Evolutionary conservation across 2,888 invertebrate species (phyloP), one percentile per base, ranked within the genome.

Genomic region (Acleris sparsana): DNA sequence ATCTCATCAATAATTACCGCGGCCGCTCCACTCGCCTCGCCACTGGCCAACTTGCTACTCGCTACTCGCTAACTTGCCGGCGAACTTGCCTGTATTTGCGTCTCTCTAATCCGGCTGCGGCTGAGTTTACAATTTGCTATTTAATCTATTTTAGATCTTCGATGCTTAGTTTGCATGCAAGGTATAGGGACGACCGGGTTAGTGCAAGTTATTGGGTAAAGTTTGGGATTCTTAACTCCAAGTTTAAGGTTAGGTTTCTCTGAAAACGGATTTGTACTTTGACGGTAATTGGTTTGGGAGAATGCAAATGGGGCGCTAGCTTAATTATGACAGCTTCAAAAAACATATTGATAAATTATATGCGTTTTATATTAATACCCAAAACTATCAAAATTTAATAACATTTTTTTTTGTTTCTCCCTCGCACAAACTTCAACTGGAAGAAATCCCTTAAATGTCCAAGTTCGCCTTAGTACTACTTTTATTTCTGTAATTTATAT

Each of bases 91-190:
- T 59, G 53, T 65, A 60, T 55, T 65, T 56, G 51, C 55, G 20
- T 51, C 51, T 5, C 43, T 22, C 56, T 61, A 61, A 66, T 66
- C 65, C 56, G 55, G 52, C 62, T 62, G 58, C 52, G 66, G 66
- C 44, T 17, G 61, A 62, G 51, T 66, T 57, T 57, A 66, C 61
- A 66, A 61, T 66, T 66, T 66, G 66, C 66, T 62, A 61, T 66
- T 61, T 66, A 66, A 66, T 66, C 66, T 66, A 66, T 66, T 66
- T 66, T 66, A 48, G 61, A 57, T 66, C 52, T 56, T 56, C 56
- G 61, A 44, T 39, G 62, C 61, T 53, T 62, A 53, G 52, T 52
- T 13, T 44, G 16, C 56, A 51, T 25, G 39, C 17, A n/a, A 49
- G 58, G 20, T 59, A 59, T 46, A 6, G 17, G 17, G 20, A 13